Conservation (phyloP, 2,888 invertebrate genomes). For the Nomada lathburiana region DNA sequence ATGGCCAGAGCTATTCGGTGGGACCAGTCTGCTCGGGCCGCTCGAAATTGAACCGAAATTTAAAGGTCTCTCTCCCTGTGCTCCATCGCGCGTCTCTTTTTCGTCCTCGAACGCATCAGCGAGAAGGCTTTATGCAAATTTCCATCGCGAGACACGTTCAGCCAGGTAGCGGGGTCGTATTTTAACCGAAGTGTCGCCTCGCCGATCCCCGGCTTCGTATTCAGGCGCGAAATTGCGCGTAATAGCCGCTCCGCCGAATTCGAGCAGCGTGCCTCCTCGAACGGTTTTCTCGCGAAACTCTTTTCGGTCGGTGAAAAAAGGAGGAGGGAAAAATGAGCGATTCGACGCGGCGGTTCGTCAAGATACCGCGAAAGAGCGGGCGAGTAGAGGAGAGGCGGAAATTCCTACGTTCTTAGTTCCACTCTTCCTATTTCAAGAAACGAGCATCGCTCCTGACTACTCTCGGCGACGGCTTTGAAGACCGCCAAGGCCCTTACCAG, state of each 20-base stretch:
- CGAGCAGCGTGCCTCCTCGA: neutral
- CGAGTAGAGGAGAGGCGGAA: slow-evolving; percentile 41
- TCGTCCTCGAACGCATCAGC: neutral
- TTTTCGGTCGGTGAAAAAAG: neutral
- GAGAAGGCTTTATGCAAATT: slow-evolving; percentile 58
- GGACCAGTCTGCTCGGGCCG: neutral
- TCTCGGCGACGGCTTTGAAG: slow-evolving; percentile 64
- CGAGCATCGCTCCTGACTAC: slow-evolving; percentile 51
- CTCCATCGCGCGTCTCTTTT: slow-evolving; percentile 15
- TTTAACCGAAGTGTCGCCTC: slow-evolving; percentile 55
- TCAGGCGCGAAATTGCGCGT: slow-evolving; percentile 24
- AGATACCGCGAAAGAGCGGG: slow-evolving; percentile 9
- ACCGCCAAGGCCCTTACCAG: slow-evolving; percentile 69
- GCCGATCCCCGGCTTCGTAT: slow-evolving; percentile 15
- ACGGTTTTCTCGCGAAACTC: neutral
- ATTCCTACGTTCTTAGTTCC: slow-evolving; percentile 34
- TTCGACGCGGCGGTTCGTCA: slow-evolving; percentile 12
- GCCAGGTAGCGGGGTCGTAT: slow-evolving; percentile 46
- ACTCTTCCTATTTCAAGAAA: slow-evolving; percentile 59
- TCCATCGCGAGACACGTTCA: neutral
- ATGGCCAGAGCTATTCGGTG: neutral
- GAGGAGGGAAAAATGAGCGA: neutral
- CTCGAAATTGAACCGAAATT: slow-evolving; percentile 54
- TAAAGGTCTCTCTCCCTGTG: slow-evolving; percentile 48
- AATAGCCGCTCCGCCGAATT: neutral